Conservation (phyloP, 1,140 invertebrate genomes). For the Camponotus floridanus region DNA sequence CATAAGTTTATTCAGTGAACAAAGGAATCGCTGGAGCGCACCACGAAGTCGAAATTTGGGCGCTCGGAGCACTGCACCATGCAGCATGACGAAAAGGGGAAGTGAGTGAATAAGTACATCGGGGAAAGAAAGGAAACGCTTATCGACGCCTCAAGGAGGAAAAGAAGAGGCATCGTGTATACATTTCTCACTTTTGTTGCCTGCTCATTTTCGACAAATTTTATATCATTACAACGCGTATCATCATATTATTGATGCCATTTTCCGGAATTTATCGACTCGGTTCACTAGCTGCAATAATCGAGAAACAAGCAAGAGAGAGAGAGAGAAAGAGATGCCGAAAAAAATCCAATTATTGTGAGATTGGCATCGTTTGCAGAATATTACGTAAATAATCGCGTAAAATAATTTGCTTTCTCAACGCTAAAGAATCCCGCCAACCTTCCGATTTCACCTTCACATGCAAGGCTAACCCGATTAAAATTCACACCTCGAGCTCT, state of each 20-base stretch:
- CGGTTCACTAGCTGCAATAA: conserved; percentile 78
- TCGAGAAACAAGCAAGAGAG: conserved; percentile 70
- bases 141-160: background rate
- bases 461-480: conserved; percentile 37
- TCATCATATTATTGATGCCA: conserved; percentile 68
- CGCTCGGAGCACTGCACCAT: conserved; percentile 31
- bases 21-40: conserved; percentile 74
- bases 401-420: conserved; percentile 4
- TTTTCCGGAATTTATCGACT: conserved; percentile 77
- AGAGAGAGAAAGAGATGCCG: conserved; percentile 16
- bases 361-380: background rate
- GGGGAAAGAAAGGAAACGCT: background rate
- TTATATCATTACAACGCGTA: conserved; percentile 72
- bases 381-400: background rate
- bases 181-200: background rate
- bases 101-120: conserved; percentile 32
- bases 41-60: conserved; percentile 63
- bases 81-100: conserved; percentile 62
- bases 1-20: conserved; percentile 63
- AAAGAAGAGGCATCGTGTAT: conserved; percentile 11
- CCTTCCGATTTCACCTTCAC: background rate
- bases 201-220: conserved; percentile 71
- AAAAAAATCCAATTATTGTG: background rate
- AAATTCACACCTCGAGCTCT: conserved; percentile 67
- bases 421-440: background rate